A percentile compares a stretch with the other conserved stretches of the same genome.
These are phyloP conservation scores for Cryptotis parvus DNA, from an alignment of 2,113 vertebrate genomes.

Conservation along the genomic window DNA sequence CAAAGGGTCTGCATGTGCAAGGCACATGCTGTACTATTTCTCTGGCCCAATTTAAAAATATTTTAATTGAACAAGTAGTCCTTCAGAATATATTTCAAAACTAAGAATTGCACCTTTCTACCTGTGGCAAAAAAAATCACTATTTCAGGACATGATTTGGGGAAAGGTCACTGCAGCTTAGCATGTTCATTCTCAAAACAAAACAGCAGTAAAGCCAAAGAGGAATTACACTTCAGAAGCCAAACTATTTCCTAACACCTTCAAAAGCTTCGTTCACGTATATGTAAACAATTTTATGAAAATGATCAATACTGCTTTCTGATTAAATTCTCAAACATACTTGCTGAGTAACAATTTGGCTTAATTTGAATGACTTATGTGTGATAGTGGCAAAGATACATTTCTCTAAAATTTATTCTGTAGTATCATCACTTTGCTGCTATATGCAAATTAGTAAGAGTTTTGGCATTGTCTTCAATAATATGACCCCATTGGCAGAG, in stretches of 20 bases:
- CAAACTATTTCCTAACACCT: conserved; percentile 24
- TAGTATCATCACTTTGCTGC: conserved; percentile 26
- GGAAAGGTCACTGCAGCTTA: conserved; percentile 39
- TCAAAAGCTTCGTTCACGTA: conserved; percentile 47
- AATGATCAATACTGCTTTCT: conserved; percentile 15
- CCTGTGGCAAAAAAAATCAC: conserved; percentile 47
- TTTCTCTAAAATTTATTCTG: conserved; percentile 36
- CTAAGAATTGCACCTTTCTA: conserved; percentile 14
- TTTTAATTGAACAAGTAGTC: conserved; percentile 16
- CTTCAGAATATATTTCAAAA: conserved; percentile 45
- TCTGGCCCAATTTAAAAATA: too few species aligned
- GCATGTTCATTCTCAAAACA: conserved; percentile 27
- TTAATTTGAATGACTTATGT: not conserved
- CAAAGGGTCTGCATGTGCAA: too few species aligned
- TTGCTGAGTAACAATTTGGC: conserved; percentile 19
- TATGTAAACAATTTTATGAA: conserved; percentile 31
- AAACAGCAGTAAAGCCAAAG: conserved; percentile 40
- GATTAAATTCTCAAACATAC: conserved; percentile 39
- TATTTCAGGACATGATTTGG: conserved; percentile 21
- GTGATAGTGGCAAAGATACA: not conserved
- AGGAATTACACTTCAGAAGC: conserved; percentile 27
- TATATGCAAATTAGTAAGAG: conserved; percentile 6
- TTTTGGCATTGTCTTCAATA: not conserved
- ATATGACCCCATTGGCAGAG: not conserved
- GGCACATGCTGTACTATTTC: too few species aligned